Percentiles rank a stretch among this genome's conserved stretches.
phyloP scores from a whole-genome alignment of 1,140 invertebrate genomes.

The Grapholita molesta region DNA sequence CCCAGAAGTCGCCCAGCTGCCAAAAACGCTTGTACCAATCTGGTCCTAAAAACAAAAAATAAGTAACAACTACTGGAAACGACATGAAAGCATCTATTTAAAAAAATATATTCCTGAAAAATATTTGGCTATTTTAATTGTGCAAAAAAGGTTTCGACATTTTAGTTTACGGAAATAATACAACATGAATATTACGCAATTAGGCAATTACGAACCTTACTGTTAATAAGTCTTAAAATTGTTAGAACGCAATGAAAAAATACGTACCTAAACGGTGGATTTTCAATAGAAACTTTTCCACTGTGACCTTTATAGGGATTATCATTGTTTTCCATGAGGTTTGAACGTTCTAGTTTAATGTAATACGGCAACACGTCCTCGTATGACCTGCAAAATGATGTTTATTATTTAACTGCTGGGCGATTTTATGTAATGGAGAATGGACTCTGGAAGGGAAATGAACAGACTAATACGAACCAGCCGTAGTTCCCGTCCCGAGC shows the following conservation, averaged over 20 bases:
- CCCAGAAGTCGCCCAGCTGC: slow-evolving; percentile 81
- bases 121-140: too few relatives aligned
- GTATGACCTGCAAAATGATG: slow-evolving; percentile 80
- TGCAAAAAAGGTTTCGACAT: too few relatives aligned
- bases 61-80: too few relatives aligned
- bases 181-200: too few relatives aligned
- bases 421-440: not conserved
- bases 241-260: too few relatives aligned
- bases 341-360: slow-evolving; percentile 79
- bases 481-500: slow-evolving; percentile 82
- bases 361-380: slow-evolving; percentile 85
- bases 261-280: slow-evolving; percentile 75
- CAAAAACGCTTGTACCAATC: slow-evolving; percentile 80
- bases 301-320: slow-evolving; percentile 78
- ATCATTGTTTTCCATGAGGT: slow-evolving; percentile 68
- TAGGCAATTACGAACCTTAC: too few relatives aligned
- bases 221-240: too few relatives aligned
- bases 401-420: not conserved
- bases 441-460: not conserved
- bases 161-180: too few relatives aligned
- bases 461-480: slow-evolving; percentile 55
- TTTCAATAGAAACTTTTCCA: slow-evolving; percentile 78
- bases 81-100: not conserved
- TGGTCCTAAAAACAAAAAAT: slow-evolving; percentile 55
- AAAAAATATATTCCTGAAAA: too few relatives aligned